These are phyloP conservation scores for Noctilio leporinus DNA, from an alignment of 2,113 vertebrate species.

Conservation along the genomic window DNA sequence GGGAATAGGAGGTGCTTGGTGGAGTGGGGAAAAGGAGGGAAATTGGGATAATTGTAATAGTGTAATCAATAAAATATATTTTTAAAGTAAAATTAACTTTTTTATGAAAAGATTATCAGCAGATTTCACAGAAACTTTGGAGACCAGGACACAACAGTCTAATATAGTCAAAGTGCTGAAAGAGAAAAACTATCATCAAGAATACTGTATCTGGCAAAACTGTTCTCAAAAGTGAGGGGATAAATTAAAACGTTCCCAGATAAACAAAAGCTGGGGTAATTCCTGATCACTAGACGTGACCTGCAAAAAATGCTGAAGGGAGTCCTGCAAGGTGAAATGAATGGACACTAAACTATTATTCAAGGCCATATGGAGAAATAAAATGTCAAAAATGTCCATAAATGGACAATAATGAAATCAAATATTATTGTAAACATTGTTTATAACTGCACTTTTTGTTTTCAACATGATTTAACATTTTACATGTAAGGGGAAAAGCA, in stretches of 20 bases:
- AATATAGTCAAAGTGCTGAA: neutral
- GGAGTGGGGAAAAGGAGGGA: too few species aligned
- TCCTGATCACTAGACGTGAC: neutral
- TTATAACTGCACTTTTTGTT: neutral
- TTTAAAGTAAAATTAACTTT: too few species aligned
- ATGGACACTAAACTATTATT: neutral
- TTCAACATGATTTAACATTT: neutral
- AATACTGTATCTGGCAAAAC: neutral
- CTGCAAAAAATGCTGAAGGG: neutral
- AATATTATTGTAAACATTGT: neutral
- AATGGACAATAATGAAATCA: neutral
- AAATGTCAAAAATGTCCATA: neutral
- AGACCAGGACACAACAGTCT: neutral
- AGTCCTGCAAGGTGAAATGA: neutral
- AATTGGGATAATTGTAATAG: too few species aligned
- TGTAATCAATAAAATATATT: too few species aligned
- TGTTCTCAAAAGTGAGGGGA: neutral
- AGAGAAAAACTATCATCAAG: neutral
- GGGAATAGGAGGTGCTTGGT: too few species aligned
- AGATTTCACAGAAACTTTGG: neutral
- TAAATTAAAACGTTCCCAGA: neutral
- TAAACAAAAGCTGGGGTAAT: neutral
- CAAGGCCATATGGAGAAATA: neutral
- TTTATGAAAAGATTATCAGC: neutral
- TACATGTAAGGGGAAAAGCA: neutral